Base-by-base conservation (phyloP, 37 sponge, comb jelly and placozoan species). In the Haliclona indistincta region DNA sequence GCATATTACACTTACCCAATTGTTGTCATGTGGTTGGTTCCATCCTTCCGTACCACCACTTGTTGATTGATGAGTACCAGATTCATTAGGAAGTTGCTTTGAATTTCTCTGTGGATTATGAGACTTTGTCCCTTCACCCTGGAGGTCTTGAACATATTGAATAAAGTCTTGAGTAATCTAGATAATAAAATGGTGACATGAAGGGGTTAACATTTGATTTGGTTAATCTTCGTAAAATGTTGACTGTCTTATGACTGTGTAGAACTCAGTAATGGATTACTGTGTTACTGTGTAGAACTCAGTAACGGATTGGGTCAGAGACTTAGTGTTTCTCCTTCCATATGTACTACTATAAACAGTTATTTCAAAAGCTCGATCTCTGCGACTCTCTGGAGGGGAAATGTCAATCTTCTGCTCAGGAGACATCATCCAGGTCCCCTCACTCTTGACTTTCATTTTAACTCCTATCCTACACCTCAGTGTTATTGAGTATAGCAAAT, bases 111-210 rank as follows among this genome's bases (percentile, higher is more conserved):
- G 53, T 13, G 53, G 13, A 13, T 20, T 51, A 19, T 19, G 17
- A 51, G 17, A 51, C 53, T 19, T 19, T 55, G 2, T 55, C 56
- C 56, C n/a, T n/a, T n/a, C n/a, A n/a, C n/a, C n/a, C n/a, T n/a
- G n/a, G n/a, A n/a, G n/a, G n/a, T n/a, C n/a, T n/a, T n/a, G 44
- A 3, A 67, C 25, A 58, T 54, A 54, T 23, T 54, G 4, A 11
- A 78, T 25, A 23, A 78, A 78, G 38, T 78, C 78, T 26, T 66
- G 41, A 20, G 68, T 78, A 19, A 78, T 58, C 78, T 78, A 28
- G 1, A 10, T n/a, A n/a, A n/a, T n/a, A n/a, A n/a, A n/a, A n/a
- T n/a, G n/a, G n/a, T n/a, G n/a, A n/a, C n/a, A n/a, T n/a, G n/a
- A n/a, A n/a, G n/a, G n/a, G n/a, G n/a, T n/a, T n/a, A n/a, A n/a